These are phyloP conservation scores for Geococcyx californianus DNA, from an alignment of 2,113 vertebrate genomes.

Conservation along the genomic window DNA sequence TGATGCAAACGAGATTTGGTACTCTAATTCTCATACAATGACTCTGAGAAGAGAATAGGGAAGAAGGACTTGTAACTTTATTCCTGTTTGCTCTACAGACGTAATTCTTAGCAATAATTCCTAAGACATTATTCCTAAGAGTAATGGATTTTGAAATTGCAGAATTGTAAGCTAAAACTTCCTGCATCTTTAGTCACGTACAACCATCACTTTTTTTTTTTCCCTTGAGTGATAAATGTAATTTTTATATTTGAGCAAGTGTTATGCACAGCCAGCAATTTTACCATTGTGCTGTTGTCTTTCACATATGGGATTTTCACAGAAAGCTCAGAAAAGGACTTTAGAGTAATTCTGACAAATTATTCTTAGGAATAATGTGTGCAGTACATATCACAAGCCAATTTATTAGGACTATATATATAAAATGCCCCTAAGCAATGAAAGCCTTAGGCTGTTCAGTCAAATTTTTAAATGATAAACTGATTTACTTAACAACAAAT, in stretches of 20 bases:
- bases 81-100: background rate
- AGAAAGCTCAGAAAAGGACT: too few species aligned
- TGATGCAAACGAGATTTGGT: background rate
- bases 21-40: background rate
- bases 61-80: background rate
- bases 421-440: background rate
- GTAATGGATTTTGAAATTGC: too few species aligned
- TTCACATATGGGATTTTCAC: too few species aligned
- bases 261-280: too few species aligned
- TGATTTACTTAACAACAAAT: constrained; percentile 40
- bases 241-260: too few species aligned
- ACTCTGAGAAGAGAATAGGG: background rate
- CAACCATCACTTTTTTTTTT: too few species aligned
- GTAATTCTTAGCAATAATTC: background rate
- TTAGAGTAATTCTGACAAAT: too few species aligned
- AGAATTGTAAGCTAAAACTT: too few species aligned
- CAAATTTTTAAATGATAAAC: background rate
- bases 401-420: background rate
- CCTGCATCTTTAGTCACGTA: too few species aligned
- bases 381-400: background rate
- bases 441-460: background rate
- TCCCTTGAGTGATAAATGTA: too few species aligned
- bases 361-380: background rate
- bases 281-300: too few species aligned
- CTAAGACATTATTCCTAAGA: too few species aligned